A percentile compares a stretch with the other conserved stretches of the same genome.
Conservation (phyloP, 2,797 vertebrate species). For the Amazona finschi region DNA sequence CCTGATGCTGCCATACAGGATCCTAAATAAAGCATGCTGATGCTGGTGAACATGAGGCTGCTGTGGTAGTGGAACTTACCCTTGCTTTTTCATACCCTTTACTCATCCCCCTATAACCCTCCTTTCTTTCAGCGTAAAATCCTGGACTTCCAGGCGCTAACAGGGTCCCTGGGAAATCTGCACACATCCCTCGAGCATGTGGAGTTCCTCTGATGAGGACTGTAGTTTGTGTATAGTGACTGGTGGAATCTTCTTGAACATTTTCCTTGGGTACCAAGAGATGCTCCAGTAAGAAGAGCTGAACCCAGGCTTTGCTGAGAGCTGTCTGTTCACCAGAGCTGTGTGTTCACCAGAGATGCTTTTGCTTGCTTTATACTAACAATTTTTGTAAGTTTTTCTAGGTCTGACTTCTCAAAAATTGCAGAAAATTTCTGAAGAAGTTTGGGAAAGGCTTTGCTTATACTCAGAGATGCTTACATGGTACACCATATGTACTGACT, state of each 20-base stretch:
- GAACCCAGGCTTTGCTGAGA: background rate
- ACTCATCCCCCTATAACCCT: background rate
- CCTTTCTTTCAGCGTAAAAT: background rate
- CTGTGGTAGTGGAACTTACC: background rate
- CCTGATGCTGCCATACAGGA: accelerated
- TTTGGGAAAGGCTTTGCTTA: background rate
- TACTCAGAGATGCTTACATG: background rate
- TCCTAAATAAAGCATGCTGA: background rate
- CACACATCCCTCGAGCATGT: accelerated
- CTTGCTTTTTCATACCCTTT: background rate
- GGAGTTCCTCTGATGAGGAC: background rate
- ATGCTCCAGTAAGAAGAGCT: accelerated
- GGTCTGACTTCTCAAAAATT: background rate
- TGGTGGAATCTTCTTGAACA: background rate
- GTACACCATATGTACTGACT: background rate
- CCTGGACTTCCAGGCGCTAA: background rate
- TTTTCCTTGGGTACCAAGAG: background rate
- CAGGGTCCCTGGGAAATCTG: background rate
- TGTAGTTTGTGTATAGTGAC: background rate
- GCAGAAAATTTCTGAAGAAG: background rate
- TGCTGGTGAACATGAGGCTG: background rate
- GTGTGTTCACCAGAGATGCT: background rate
- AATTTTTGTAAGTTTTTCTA: background rate
- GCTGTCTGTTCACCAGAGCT: background rate
- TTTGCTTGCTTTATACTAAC: background rate